phyloP scores from a whole-genome alignment of 2,888 invertebrate genomes.

The Rhopalosiphum nymphaeae region DNA sequence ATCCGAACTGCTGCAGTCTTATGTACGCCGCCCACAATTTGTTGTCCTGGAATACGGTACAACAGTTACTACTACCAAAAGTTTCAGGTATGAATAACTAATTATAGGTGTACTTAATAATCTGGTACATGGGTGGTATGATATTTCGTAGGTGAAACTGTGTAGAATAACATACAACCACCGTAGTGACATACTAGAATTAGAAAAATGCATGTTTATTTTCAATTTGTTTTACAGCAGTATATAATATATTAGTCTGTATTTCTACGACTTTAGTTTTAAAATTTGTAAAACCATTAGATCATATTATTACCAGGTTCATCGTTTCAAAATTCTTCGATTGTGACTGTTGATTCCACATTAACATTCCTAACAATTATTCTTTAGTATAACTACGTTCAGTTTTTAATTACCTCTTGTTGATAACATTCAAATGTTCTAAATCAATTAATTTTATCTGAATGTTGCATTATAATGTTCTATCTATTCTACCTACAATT shows the following conservation, averaged over 20 bases:
- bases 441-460: background rate
- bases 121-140: background rate
- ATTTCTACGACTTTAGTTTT: background rate
- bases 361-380: background rate
- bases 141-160: too few relatives aligned
- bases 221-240: background rate
- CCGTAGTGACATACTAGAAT: too few relatives aligned
- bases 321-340: background rate
- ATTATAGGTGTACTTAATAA: background rate
- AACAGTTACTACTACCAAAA: background rate
- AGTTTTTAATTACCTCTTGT: background rate
- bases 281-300: background rate
- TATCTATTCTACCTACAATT: background rate
- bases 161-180: too few relatives aligned
- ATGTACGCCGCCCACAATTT: background rate
- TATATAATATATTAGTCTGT: background rate
- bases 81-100: background rate
- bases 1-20: background rate
- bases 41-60: background rate
- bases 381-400: background rate
- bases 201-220: too few relatives aligned
- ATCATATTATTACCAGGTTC: background rate
- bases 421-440: too few relatives aligned
- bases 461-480: background rate
- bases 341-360: background rate